These are phyloP conservation scores for Acleris holmiana DNA, from an alignment of 2,888 invertebrate species.

Conservation along the genomic window DNA sequence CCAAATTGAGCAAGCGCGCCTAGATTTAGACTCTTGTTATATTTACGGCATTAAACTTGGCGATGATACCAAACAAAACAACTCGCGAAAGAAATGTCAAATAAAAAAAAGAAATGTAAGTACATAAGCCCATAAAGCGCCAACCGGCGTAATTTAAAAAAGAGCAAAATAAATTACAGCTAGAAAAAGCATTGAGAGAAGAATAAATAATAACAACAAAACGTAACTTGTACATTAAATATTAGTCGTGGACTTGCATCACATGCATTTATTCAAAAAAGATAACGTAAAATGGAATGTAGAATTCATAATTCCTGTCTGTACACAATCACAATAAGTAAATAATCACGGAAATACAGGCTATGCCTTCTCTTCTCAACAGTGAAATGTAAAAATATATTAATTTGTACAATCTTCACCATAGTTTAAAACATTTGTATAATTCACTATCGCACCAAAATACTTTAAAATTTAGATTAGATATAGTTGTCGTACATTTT, in stretches of 20 bases:
- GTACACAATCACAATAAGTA: slow-evolving; percentile 79
- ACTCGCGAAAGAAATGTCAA: slow-evolving; percentile 18
- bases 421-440: slow-evolving; percentile 79
- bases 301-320: slow-evolving; percentile 82
- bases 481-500: slow-evolving; percentile 69
- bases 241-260: slow-evolving; percentile 83
- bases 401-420: slow-evolving; percentile 81
- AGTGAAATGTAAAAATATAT: slow-evolving; percentile 83
- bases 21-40: slow-evolving; percentile 16
- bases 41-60: slow-evolving; percentile 7
- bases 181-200: slow-evolving; percentile 62
- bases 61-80: slow-evolving; percentile 14
- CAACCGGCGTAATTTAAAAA: slow-evolving; percentile 44
- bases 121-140: slow-evolving; percentile 31
- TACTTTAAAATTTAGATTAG: slow-evolving; percentile 70
- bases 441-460: slow-evolving; percentile 84
- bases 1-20: slow-evolving; percentile 72
- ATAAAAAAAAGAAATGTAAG: slow-evolving; percentile 26
- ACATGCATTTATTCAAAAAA: slow-evolving; percentile 67
- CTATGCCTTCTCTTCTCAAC: slow-evolving; percentile 79
- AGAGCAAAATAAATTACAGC: slow-evolving; percentile 58
- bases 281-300: slow-evolving; percentile 78
- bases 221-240: slow-evolving; percentile 59
- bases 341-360: slow-evolving; percentile 79
- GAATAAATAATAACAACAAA: slow-evolving; percentile 59